Conservation (phyloP, 2,113 vertebrate genomes). For the Ardeotis arabs region DNA sequence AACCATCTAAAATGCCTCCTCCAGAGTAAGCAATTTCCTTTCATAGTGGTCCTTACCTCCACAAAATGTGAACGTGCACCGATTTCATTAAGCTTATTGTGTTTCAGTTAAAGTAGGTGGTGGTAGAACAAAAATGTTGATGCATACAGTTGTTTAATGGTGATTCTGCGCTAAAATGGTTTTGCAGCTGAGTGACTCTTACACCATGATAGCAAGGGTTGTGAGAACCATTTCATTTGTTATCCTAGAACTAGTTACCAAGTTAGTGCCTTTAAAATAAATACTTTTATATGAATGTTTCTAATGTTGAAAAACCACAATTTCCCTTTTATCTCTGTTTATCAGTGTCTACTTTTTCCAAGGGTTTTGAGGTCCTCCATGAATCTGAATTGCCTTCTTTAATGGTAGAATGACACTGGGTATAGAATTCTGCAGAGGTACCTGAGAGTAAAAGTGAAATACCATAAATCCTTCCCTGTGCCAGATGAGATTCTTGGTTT, state of each 20-base stretch:
- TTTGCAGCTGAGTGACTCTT: not conserved
- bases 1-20: slow-evolving; percentile 96
- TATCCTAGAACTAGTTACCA: not conserved
- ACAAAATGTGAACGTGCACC: fast-evolving
- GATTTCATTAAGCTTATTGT: not conserved
- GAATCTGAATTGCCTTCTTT: not conserved
- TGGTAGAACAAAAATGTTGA: not conserved
- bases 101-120: not conserved
- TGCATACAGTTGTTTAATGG: not conserved
- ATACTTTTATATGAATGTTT: not conserved
- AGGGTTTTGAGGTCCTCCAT: not conserved
- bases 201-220: not conserved
- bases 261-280: not conserved
- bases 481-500: not conserved
- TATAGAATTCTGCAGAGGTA: not conserved
- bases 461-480: not conserved
- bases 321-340: not conserved
- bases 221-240: not conserved
- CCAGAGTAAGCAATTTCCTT: slow-evolving; percentile 86
- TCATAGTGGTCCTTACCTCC: not conserved
- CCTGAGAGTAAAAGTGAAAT: not conserved
- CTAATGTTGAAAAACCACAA: not conserved
- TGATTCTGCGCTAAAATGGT: not conserved
- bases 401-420: not conserved
- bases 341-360: not conserved